Percentiles rank a stretch among this genome's conserved stretches.
Evolutionary conservation across 2,888 invertebrate species (phyloP).

Genomic region (Ommatoiulus sabulosus): DNA sequence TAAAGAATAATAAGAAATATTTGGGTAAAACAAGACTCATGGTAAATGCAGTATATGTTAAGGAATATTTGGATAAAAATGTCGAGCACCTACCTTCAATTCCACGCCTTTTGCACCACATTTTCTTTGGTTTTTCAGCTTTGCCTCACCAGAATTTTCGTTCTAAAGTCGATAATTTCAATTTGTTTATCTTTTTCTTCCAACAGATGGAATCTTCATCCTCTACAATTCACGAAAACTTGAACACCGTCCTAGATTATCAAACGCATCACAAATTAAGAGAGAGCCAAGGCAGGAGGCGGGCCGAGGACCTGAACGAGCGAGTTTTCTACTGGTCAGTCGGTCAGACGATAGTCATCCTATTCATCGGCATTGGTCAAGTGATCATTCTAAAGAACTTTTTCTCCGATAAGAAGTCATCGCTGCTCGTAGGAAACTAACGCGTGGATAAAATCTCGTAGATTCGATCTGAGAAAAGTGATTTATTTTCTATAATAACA

Average conservation of each 20-base stretch:
- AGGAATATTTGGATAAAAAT: too few relatives aligned
- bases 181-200: not conserved
- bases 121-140: too few relatives aligned
- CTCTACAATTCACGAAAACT: conserved; percentile 87
- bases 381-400: conserved; percentile 92
- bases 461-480: not conserved
- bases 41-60: too few relatives aligned
- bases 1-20: too few relatives aligned
- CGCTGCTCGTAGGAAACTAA: not conserved
- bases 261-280: conserved; percentile 97
- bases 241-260: conserved; percentile 90
- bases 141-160: too few relatives aligned
- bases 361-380: conserved; percentile 89
- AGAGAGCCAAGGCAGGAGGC: conserved; percentile 93
- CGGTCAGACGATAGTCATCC: conserved; percentile 85
- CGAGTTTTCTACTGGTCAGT: conserved; percentile 94
- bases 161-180: too few relatives aligned
- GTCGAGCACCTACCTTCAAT: too few relatives aligned
- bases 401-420: conserved; percentile 79
- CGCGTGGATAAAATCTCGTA: not conserved
- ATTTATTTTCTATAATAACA: not conserved
- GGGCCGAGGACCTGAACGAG: conserved; percentile 97
- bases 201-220: conserved; percentile 92
- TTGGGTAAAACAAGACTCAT: too few relatives aligned
- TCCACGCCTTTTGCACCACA: too few relatives aligned